Evolutionary conservation across 2,888 invertebrate genomes (phyloP), one percentile per base, ranked within the genome.

Genomic region (Tenthredo scrophulariae): DNA sequence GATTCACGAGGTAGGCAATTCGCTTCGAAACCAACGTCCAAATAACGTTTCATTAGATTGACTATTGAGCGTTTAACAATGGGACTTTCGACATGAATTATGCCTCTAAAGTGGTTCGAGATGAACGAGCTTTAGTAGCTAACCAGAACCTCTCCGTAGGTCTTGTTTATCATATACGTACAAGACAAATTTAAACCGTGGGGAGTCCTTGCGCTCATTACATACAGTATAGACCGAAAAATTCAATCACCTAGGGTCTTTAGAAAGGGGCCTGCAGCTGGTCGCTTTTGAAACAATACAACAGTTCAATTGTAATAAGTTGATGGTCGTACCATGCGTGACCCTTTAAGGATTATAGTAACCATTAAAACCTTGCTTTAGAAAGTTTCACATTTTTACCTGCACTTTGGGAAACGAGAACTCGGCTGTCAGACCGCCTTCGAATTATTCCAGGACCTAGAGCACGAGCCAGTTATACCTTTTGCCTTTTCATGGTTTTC

Each of bases 1-100:
- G 80, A 80, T 80, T 80, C n/a, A 80, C 22, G 80, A 80, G 80
- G 80, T 80, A 80, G 72, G 72, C 72, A 43, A 74, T 74, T 74
- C 72, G 37, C 22, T 40, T n/a, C 15, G 72, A n/a, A 70, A n/a
- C 9, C 37, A 70, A 18, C 7, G n/a, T 70, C 37, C n/a, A 70
- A 74, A 74, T 74, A 74, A 74, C 40, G 22, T 74, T 43, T 74
- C 29, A 74, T 74, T 43, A 10, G 72, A 74, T 74, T 43, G 0
- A 67, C 33, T 67, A 67, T 67, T 67, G 15, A 33, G 13, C 67
- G 67, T 33, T 67, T 7, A 74, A 74, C 72, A 74, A 74, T 74
- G 72, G 43, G n/a, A 74, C 72, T 74, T 26, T n/a, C n/a, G 22
- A 22, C 40, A 22, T 43, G 72, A 43, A 43, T 22, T 46, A 74